Evolutionary conservation across 2,113 vertebrate genomes (phyloP).

Genomic region (Poicephalus gulielmi): DNA sequence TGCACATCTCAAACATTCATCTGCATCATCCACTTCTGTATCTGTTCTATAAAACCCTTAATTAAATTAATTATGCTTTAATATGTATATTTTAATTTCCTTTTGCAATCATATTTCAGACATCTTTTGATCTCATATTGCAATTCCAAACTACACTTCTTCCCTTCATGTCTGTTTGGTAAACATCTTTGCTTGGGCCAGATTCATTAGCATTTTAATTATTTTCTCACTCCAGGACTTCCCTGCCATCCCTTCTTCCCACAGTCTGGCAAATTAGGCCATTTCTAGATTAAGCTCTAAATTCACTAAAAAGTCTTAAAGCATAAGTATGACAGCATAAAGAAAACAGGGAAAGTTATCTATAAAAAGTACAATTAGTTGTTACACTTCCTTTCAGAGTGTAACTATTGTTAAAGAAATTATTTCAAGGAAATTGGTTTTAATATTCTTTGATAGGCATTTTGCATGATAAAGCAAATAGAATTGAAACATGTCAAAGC

Average conservation of each 20-base stretch:
- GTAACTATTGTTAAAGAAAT: background rate
- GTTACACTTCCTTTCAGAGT: background rate
- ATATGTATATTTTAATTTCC: background rate
- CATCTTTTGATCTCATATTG: conserved; percentile 37
- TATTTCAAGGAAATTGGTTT: background rate
- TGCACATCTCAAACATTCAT: conserved; percentile 22
- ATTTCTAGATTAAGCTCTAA: background rate
- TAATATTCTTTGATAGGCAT: background rate
- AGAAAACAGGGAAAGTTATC: background rate
- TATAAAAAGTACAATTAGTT: background rate
- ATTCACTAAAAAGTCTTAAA: background rate
- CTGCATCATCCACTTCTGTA: background rate
- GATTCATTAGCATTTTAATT: conserved; percentile 63
- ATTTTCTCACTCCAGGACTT: conserved; percentile 41
- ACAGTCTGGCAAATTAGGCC: background rate
- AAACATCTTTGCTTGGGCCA: conserved; percentile 50
- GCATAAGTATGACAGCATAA: background rate
- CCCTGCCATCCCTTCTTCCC: background rate
- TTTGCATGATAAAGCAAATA: background rate
- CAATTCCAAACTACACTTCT: conserved; percentile 4
- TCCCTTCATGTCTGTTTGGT: conserved; percentile 29
- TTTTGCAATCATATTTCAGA: conserved; percentile 34
- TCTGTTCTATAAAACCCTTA: conserved; percentile 13
- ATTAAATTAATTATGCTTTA: conserved; percentile 44
- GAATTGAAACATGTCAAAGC: background rate